Evolutionary conservation across 1,140 invertebrate genomes (phyloP).

Genomic region (Papilio xuthus): DNA sequence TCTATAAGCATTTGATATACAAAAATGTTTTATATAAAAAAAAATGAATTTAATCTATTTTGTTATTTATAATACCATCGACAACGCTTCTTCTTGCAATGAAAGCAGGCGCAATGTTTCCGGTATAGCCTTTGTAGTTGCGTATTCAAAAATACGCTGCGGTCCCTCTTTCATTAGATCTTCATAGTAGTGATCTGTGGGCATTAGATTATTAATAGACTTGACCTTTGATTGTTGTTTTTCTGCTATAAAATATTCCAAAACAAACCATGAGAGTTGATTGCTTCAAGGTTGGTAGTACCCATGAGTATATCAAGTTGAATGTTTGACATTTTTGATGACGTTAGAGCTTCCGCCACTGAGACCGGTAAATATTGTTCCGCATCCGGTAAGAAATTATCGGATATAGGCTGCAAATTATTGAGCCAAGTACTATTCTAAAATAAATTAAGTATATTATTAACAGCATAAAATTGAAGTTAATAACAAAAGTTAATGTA

Average conservation of each 20-base stretch:
- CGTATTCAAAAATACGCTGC: slow-evolving; percentile 51
- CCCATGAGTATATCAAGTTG: slow-evolving; percentile 82
- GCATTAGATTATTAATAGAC: background rate
- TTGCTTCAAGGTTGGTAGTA: slow-evolving; percentile 83
- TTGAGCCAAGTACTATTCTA: slow-evolving; percentile 82
- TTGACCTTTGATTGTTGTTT: background rate
- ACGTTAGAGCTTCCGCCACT: slow-evolving; percentile 72
- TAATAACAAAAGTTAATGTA: slow-evolving; percentile 25
- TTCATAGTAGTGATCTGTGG: slow-evolving; percentile 52
- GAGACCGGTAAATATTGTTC: slow-evolving; percentile 82
- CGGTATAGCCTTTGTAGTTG: slow-evolving; percentile 52
- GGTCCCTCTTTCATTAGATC: slow-evolving; percentile 47
- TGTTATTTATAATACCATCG: slow-evolving; percentile 46
- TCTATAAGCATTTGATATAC: background rate
- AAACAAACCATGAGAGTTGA: slow-evolving; percentile 76
- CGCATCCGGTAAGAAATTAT: slow-evolving; percentile 81
- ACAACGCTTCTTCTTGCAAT: slow-evolving; percentile 49
- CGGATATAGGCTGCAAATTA: slow-evolving; percentile 82
- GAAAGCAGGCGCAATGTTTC: slow-evolving; percentile 55
- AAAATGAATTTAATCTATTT: background rate
- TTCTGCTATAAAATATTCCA: background rate
- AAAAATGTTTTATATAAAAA: background rate
- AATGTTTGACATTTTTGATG: slow-evolving; percentile 72
- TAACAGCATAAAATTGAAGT: background rate
- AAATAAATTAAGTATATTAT: slow-evolving; percentile 41